Evolutionary conservation across 2,888 invertebrate genomes (phyloP).

Genomic region (Ectemnius cavifrons): DNA sequence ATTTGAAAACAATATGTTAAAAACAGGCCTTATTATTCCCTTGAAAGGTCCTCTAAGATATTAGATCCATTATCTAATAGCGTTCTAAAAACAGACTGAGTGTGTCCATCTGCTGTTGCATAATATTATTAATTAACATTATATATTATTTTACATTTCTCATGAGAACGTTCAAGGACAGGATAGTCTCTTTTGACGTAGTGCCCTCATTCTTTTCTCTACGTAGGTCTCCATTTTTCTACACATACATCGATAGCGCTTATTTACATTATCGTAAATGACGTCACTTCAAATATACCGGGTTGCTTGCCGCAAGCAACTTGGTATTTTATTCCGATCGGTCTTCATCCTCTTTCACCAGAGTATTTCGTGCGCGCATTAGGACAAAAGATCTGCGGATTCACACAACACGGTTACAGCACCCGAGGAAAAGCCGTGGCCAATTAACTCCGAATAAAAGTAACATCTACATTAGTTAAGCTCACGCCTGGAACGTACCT

Average conservation of each 20-base stretch:
- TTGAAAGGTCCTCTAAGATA: conserved; percentile 67
- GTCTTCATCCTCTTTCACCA: conserved; percentile 58
- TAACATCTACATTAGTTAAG: no score
- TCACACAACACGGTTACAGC: conserved; percentile 44
- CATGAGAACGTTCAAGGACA: conserved; percentile 56
- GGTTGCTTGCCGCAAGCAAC: conserved; percentile 63
- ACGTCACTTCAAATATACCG: conserved; percentile 62
- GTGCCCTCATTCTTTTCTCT: conserved; percentile 51
- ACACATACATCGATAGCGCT: conserved; percentile 68
- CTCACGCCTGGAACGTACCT: conserved; percentile 60
- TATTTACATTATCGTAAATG: conserved; percentile 73
- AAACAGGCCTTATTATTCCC: conserved; percentile 68
- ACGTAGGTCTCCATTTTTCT: conserved; percentile 64
- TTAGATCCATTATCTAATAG: conserved; percentile 69
- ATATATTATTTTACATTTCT: conserved; percentile 76
- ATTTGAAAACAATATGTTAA: conserved; percentile 63
- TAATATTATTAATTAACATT: conserved; percentile 72
- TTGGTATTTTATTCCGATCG: conserved; percentile 57
- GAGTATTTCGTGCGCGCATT: conserved; percentile 67
- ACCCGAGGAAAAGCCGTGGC: no score
- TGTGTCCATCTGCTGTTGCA: conserved; percentile 67
- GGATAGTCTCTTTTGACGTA: conserved; percentile 44
- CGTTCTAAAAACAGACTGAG: conserved; percentile 67
- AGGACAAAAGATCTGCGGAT: conserved; percentile 76
- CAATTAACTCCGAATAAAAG: no score